Evolutionary conservation across 1,140 invertebrate species (phyloP), one percentile per base, ranked within the genome.

Genomic region (Linepithema humile): DNA sequence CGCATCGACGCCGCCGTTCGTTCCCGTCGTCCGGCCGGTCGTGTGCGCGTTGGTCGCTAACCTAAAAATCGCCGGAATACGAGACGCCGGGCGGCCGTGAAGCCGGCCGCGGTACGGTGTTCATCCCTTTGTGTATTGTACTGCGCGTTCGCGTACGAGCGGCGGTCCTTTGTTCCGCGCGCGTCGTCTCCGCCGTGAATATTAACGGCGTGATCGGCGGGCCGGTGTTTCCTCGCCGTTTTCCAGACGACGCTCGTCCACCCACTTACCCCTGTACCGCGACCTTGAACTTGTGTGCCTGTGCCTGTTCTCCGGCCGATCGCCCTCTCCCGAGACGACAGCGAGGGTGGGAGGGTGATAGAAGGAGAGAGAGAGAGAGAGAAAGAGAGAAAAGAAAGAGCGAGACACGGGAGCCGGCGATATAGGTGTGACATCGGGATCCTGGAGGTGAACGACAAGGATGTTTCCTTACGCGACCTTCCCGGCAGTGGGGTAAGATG

Each of bases 401-500:
- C 10, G 32, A 55, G 62, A 53, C 23, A 43, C 26, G 29, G 12
- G n/a, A 20, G n/a, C n/a, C n/a, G n/a, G 53, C 38, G 53, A 62
- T 15, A 20, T 35, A 40, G 57, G 29, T 6, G 38, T 32, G 83
- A 69, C 64, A 59, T 77, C 38, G 38, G 45, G 43, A 80, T 69
- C 74, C 80, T 84, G 84, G 73, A 88, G 69, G 43, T 43, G 29
- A 82, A 87, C 87, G 57, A n/a, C n/a, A n/a, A 86, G 77, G 78
- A 94, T 94, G 94, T 94, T 94, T 90, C 93, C 94, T 17, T 94
- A 94, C 86, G 92, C 94, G 9, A 93, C 93, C 32, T 94, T 94
- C 70, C 93, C 94, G 85, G 89, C 94, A 82, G 93, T 94, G 70
- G 93, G 94, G 94, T 94, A 94, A 94, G 94, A 32, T 15, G 6